Conservation (phyloP, 2,888 invertebrate species). For the Mantis religiosa region DNA sequence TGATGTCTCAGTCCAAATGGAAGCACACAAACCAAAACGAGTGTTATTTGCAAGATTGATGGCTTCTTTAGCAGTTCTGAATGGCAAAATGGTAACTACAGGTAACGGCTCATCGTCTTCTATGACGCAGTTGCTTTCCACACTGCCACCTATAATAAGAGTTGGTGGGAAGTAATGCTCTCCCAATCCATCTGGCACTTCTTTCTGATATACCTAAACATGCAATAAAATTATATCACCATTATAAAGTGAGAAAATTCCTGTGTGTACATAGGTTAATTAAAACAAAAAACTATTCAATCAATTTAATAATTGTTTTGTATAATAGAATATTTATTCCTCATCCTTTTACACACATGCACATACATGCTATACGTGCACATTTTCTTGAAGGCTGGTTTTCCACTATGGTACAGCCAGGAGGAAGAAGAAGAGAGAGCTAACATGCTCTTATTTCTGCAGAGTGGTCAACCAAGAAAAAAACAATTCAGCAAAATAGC, state of each 20-base stretch:
- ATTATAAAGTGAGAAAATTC: background rate
- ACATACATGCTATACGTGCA: no score
- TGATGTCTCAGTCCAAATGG: constrained; percentile 55
- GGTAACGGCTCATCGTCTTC: constrained; percentile 46
- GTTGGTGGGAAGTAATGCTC: constrained; percentile 44
- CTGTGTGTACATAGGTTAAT: no score
- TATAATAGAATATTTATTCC: no score
- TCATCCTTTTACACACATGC: no score
- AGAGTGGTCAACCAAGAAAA: no score
- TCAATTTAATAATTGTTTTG: no score
- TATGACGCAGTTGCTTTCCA: constrained; percentile 41
- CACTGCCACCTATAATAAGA: constrained; percentile 43
- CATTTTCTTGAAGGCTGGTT: no score
- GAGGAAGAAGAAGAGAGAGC: no score
- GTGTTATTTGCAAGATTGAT: constrained; percentile 52
- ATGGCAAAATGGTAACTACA: constrained; percentile 47
- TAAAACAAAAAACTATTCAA: no score
- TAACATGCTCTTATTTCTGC: no score
- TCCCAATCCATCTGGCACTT: constrained; percentile 1
- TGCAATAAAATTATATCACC: background rate
- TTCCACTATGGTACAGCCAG: no score
- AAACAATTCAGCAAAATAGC: no score
- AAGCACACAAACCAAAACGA: constrained; percentile 48
- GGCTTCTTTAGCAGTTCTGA: constrained; percentile 55
- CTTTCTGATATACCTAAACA: constrained; percentile 17